Base-by-base conservation (phyloP, 2,888 invertebrate species). In the Campoplex nolae region DNA sequence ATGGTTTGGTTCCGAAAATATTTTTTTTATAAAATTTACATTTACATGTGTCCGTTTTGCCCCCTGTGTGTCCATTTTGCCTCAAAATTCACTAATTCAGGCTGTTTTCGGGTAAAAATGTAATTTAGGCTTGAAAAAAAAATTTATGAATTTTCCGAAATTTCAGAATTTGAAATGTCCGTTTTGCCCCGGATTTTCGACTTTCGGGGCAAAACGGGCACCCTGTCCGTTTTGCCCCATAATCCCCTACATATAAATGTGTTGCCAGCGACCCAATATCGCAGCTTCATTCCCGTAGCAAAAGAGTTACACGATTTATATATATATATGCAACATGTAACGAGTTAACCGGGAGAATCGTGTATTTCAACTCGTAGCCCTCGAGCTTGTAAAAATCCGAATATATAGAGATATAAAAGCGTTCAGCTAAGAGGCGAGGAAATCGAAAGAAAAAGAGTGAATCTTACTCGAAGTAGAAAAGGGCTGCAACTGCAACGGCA, bases 321-420 rank as follows among this genome's bases (percentile, higher is more conserved):
- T 54, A 74, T 38, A 23, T 23, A 23, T 23, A 23, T 23, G 23
- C 23, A 74, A 32, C n/a, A 58, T 23, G 13, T 42, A 38, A 35
- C 28, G 73, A 28, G 32, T 18, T 32, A n/a, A 54, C 48, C 51
- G 2, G 38, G 51, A 74, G 68, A 42, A 81, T 85, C 78, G 82
- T 78, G 77, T 82, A 70, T 67, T 54, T 74, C 45, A 62, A n/a
- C 11, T 77, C 45, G 48, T 13, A 65, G 79, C 38, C 75, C 70
- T 54, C 56, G 79, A 83, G 73, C 86, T 65, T 86, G 86, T 79
- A 86, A 71, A 83, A 86, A 77, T 38, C 6, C 79, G 79, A 83
- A 71, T 32, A 71, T 32, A 65, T 75, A 75, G 65, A 76, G 81
- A 73, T 80, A 78, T 58, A 73, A 23, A 0, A 76, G 62, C 75